A percentile compares a stretch with the other conserved stretches of the same genome.
Evolutionary conservation across 2,888 invertebrate species (phyloP).

Genomic region (Alloplasta piceator): DNA sequence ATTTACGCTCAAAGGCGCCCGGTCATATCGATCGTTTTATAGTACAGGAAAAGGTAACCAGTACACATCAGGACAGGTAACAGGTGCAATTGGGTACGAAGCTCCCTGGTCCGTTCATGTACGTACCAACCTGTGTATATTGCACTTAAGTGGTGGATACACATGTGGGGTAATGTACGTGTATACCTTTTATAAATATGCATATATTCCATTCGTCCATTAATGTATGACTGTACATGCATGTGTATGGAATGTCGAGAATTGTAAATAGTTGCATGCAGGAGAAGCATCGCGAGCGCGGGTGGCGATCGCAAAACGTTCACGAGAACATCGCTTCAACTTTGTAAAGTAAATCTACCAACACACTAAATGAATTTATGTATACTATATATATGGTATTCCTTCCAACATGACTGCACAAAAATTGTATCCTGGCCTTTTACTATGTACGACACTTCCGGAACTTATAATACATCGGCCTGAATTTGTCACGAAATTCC

Average conservation of each 20-base stretch:
- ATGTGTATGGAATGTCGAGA: slow-evolving; percentile 29
- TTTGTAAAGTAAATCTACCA: slow-evolving; percentile 63
- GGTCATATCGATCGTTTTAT: slow-evolving; percentile 60
- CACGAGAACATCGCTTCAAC: slow-evolving; percentile 54
- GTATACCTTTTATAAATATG: slow-evolving; percentile 36
- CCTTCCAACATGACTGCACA: slow-evolving; percentile 1
- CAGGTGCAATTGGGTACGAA: slow-evolving; percentile 68
- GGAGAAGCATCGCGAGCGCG: slow-evolving; percentile 37
- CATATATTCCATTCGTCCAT: slow-evolving; percentile 16
- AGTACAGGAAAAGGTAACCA: slow-evolving; percentile 28
- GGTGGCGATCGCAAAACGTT: slow-evolving; percentile 48
- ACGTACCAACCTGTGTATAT: slow-evolving; percentile 34
- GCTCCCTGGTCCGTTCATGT: slow-evolving; percentile 62
- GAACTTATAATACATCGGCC: slow-evolving; percentile 29
- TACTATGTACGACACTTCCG: too few relatives aligned
- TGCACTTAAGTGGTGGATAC: too few relatives aligned
- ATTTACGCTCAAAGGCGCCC: slow-evolving; percentile 61
- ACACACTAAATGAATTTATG: slow-evolving; percentile 57
- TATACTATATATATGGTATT: too few relatives aligned
- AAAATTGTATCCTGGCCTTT: neutral
- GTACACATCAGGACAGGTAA: slow-evolving; percentile 52
- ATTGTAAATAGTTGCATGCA: slow-evolving; percentile 63
- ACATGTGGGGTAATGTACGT: slow-evolving; percentile 36
- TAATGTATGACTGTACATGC: slow-evolving; percentile 10
- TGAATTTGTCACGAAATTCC: neutral